Evolutionary conservation across 37 sponge, comb jelly and placozoan genomes (phyloP), one percentile per base, ranked within the genome.

Genomic region (Chondrilla cf. caribensis): DNA sequence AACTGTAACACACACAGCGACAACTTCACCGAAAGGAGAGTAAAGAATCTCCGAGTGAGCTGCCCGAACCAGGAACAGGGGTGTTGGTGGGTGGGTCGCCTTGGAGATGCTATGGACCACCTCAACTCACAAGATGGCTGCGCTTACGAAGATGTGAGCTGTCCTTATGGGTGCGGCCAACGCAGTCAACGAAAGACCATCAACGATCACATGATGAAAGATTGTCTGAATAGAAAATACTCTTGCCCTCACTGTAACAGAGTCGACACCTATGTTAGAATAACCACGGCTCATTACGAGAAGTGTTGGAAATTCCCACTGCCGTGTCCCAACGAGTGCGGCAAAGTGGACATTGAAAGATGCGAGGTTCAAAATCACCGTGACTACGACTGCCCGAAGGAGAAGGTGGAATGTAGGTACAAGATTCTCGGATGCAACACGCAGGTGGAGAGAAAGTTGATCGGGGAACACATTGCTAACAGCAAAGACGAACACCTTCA

Each of bases 401-500:
- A 58, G 47, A 37, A 2, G 7, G 43, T 62, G 19, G 24, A 25
- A 29, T 81, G 82, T n/a, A n/a, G 17, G 14, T 81, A 81, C 67
- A 38, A 60, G 60, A 2, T 1, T 0, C 41, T 81, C 3, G 82
- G 82, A 38, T 81, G 82, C 42, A 60, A 21, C 18, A 60, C 9
- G 40, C 38, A 62, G 67, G 32, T 81, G 42, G 25, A 62, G 40
- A 81, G 82, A 18, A n/a, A 64, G 43, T 36, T 36, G 2, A 33
- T 40, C 6, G 66, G 38, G 8, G 8, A 32, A 9, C 82, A 81
- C 41, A 15, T 42, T 11, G 42, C 31, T 40, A 18, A 60, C 18
- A 25, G 29, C 28, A 60, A 43, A 21, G 65, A 81, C 15, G 24
- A 29, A 60, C 82, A 81, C 28, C 82, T 81, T 62, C 40, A 81